Evolutionary conservation across 2,797 vertebrate species (phyloP), one percentile per base, ranked within the genome.

Genomic region (Anguilla anguilla): DNA sequence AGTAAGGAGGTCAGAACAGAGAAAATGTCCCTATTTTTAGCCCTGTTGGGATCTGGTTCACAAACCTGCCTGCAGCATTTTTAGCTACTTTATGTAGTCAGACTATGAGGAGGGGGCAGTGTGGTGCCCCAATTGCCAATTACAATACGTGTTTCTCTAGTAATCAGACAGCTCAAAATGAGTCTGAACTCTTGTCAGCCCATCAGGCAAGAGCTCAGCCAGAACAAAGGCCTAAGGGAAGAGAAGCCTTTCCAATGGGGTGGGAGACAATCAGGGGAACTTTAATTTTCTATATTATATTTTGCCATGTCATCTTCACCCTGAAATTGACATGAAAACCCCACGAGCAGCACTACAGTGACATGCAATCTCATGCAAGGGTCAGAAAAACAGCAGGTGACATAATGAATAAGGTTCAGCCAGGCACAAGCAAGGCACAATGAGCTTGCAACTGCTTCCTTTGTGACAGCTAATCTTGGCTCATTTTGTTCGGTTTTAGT

Each of bases 41-140:
- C 10, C 9, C 83, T 61, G 35, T 57, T 77, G 87, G 6, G 53
- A 87, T 84, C 53, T 74, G 83, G 46, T 25, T 87, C 59, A 67
- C 64, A 57, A 84, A 79, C 51, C 87, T 61, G 69, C 49, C 87
- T 43, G 55, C 22, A n/a, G 51, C 87, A 72, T 84, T 87, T 85
- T 84, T 57, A 79, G 51, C 74, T 69, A 59, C 19, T 46, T 61
- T 35, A 64, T 49, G 25, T 28, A 64, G 22, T 53, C 39, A 3
- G 49, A 72, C 64, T 46, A 39, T 85, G 46, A 43, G 49, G 82
- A 87, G 79, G 17, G n/a, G 39, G 25, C 61, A 22, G 49, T 22
- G 31, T 1, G 46, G 46, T 25, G 79, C 43, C 79, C 43, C 43
- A 82, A 3, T 82, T 82, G 79, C 79, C 79, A 82, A 82, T 77